These are phyloP conservation scores for Oxygymnocypris stewartii DNA, from an alignment of 2,113 vertebrate species.

Conservation along the genomic window DNA sequence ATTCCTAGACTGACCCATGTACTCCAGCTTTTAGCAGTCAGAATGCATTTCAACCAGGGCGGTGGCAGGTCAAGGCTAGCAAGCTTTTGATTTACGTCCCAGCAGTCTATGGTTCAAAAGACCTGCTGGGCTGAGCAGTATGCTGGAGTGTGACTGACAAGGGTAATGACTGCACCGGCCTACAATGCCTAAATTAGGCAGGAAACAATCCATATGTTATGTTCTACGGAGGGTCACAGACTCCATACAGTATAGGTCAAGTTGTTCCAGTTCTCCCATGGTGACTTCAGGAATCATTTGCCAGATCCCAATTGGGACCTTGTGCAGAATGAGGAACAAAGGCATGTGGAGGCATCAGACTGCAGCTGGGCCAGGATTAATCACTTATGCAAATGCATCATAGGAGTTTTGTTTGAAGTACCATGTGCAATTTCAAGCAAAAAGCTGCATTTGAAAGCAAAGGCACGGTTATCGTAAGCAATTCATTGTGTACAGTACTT, in stretches of 20 bases:
- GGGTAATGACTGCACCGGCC: conserved; percentile 28
- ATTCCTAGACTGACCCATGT: conserved; percentile 22
- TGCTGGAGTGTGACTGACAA: conserved; percentile 62
- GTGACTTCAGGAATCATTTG: conserved; percentile 11
- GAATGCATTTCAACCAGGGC: conserved; percentile 61
- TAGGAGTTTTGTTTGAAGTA: conserved; percentile 24
- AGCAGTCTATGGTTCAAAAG: conserved; percentile 63
- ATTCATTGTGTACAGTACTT: not conserved
- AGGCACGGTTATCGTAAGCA: conserved; percentile 27
- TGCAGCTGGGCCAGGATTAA: conserved; percentile 30
- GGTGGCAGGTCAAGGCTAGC: conserved; percentile 68
- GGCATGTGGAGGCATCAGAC: conserved; percentile 25
- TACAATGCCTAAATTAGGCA: conserved; percentile 27
- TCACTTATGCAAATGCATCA: conserved; percentile 37
- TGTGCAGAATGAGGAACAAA: conserved; percentile 1
- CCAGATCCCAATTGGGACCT: conserved; percentile 20
- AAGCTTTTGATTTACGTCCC: conserved; percentile 63
- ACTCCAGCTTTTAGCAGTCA: conserved; percentile 34
- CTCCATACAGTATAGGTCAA: conserved; percentile 57
- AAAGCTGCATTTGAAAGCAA: conserved; percentile 22
- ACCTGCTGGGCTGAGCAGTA: conserved; percentile 49
- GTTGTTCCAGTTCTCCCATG: conserved; percentile 56
- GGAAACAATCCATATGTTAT: conserved; percentile 55
- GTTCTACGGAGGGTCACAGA: conserved; percentile 46
- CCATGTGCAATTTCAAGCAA: conserved; percentile 27